Percentiles rank a stretch among this genome's conserved stretches.
phyloP scores from a whole-genome alignment of 2,797 vertebrate species.

The Trachurus trachurus region DNA sequence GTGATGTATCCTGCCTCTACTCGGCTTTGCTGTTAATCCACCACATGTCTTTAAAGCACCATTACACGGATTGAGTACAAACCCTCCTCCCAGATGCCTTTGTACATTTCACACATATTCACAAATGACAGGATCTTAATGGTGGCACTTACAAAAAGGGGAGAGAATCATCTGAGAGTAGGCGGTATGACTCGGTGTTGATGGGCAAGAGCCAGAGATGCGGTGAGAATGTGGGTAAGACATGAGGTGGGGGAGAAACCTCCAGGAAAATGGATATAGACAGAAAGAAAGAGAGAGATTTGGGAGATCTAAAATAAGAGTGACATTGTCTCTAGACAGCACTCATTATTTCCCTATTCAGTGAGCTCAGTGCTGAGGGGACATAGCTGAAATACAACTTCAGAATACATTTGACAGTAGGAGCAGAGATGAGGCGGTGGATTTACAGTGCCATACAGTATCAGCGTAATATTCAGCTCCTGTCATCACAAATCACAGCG shows the following conservation, averaged over 20 bases:
- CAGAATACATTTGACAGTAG: conserved; percentile 77
- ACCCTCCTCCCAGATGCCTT: conserved; percentile 30
- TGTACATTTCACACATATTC: conserved; percentile 53
- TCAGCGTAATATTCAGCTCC: conserved; percentile 77
- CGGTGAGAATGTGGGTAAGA: conserved; percentile 55
- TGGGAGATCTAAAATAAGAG: conserved; percentile 78
- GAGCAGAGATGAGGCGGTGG: conserved; percentile 75
- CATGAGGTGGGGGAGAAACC: conserved; percentile 53
- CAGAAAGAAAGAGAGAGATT: conserved; percentile 51
- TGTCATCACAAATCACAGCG: conserved; percentile 76
- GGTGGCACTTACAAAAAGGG: conserved; percentile 46
- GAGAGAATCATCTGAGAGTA: conserved; percentile 57
- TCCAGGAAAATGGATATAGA: conserved; percentile 65
- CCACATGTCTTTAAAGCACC: conserved; percentile 32
- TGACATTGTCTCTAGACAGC: conserved; percentile 80
- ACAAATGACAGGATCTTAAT: conserved; percentile 62
- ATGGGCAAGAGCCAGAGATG: conserved; percentile 50
- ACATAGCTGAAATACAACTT: conserved; percentile 79
- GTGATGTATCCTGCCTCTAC: conserved; percentile 33
- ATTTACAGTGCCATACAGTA: conserved; percentile 81
- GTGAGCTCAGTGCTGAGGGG: conserved; percentile 65
- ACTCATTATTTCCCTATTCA: conserved; percentile 81
- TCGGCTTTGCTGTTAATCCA: conserved; percentile 32
- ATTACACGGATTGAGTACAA: conserved; percentile 37
- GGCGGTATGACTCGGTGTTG: conserved; percentile 59